Conservation (phyloP, 92 coral and sea anemone species). For the Porites lobata region DNA sequence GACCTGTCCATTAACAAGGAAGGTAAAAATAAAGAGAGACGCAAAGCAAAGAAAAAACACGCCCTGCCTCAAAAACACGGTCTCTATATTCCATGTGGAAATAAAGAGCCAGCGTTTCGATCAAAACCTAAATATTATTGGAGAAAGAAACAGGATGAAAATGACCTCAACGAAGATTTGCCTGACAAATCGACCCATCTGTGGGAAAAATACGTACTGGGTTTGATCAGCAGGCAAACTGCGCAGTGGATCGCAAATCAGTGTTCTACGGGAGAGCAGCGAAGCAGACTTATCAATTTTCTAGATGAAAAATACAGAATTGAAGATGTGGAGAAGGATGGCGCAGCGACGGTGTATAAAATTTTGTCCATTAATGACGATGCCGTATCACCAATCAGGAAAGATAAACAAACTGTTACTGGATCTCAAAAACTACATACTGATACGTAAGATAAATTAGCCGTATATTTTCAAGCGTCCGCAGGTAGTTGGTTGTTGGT, state of each 20-base stretch:
- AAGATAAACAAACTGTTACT: not conserved
- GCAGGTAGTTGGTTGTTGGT: too few species aligned
- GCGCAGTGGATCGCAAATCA: conserved; percentile 92
- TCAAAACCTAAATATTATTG: conserved; percentile 11
- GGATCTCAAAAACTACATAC: not conserved
- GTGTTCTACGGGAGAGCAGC: conserved; percentile 75
- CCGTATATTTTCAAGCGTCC: too few species aligned
- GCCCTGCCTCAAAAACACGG: conserved; percentile 28
- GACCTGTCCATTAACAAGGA: conserved; percentile 3
- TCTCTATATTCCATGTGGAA: conserved; percentile 24
- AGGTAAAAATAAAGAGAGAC: not conserved
- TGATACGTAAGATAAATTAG: not conserved
- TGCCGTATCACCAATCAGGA: conserved; percentile 52
- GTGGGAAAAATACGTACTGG: conserved; percentile 84
- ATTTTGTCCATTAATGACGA: conserved; percentile 80
- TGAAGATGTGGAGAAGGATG: conserved; percentile 45
- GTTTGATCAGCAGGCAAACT: conserved; percentile 78
- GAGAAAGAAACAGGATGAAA: conserved; percentile 30
- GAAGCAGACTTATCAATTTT: conserved; percentile 61
- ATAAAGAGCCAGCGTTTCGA: not conserved
- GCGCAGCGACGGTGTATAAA: conserved; percentile 73
- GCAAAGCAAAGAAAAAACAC: conserved; percentile 3
- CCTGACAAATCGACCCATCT: conserved; percentile 53
- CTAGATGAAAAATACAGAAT: conserved; percentile 72
- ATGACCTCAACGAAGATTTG: not conserved